Conservation (phyloP, 2,797 vertebrate genomes). For the Takifugu rubripes region DNA sequence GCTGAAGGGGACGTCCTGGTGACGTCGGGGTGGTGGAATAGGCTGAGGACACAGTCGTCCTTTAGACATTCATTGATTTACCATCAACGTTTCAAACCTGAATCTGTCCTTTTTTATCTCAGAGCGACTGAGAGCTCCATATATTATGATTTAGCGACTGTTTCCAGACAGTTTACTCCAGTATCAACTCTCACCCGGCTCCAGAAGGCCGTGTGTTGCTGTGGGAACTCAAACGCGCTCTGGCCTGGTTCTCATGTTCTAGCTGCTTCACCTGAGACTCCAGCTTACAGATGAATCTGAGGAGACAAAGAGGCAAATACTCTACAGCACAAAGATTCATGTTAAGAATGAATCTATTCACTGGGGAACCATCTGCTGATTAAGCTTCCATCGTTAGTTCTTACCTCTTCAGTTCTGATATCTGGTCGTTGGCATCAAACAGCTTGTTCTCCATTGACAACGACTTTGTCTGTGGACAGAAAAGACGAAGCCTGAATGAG, state of each 20-base stretch:
- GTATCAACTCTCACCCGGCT: constrained; percentile 73
- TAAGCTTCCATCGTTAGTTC: neutral
- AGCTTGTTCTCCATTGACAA: constrained; percentile 87
- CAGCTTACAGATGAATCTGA: constrained; percentile 86
- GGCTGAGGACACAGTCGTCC: constrained; percentile 25
- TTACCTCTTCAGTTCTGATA: constrained; percentile 92
- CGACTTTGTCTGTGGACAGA: constrained; percentile 80
- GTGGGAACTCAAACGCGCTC: constrained; percentile 70
- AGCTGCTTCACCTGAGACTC: constrained; percentile 94
- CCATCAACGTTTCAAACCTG: neutral
- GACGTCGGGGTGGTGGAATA: constrained; percentile 68
- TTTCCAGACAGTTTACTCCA: neutral
- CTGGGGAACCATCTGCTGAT: neutral
- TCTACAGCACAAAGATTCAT: neutral
- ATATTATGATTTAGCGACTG: neutral
- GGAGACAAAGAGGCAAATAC: constrained; percentile 17
- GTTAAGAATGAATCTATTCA: neutral
- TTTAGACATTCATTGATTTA: neutral
- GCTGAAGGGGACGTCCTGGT: constrained; percentile 30
- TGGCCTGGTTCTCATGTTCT: constrained; percentile 85
- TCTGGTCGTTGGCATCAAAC: constrained; percentile 82
- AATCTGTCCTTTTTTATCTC: neutral
- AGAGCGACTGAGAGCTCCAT: neutral
- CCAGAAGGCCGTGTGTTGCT: constrained; percentile 70
- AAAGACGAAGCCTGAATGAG: neutral